Conservation (phyloP, 2,113 vertebrate species). For the Rhagologus leucostigma region DNA sequence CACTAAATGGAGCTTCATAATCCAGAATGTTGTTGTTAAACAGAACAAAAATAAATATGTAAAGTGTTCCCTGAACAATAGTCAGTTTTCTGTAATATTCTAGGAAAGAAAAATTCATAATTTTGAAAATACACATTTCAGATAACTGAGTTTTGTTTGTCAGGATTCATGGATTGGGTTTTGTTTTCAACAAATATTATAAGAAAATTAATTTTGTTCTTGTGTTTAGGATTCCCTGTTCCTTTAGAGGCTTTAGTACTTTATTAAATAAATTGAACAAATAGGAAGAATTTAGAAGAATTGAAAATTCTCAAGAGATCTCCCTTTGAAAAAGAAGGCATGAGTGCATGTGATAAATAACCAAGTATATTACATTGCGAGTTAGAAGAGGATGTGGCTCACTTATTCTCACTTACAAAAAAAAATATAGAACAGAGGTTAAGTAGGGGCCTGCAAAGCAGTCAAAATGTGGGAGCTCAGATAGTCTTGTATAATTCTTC, state of each 20-base stretch:
- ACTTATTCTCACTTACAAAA: neutral
- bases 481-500: neutral
- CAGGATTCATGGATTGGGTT: neutral
- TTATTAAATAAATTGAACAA: neutral
- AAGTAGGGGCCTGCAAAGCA: neutral
- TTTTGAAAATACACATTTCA: neutral
- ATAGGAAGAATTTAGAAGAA: neutral
- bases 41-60: neutral
- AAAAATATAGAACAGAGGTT: neutral
- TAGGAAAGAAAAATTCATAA: neutral
- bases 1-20: neutral
- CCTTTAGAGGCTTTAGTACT: neutral
- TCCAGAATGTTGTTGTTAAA: neutral
- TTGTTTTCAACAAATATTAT: neutral
- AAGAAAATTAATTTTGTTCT: neutral
- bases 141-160: neutral
- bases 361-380: neutral
- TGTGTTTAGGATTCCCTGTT: neutral
- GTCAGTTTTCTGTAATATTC: neutral
- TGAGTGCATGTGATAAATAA: neutral
- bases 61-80: neutral
- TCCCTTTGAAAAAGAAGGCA: neutral
- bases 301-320: neutral
- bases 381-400: neutral
- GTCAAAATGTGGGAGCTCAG: neutral